Evolutionary conservation across 35 echinoderm and acorn worm genomes (phyloP).

Genomic region (Strongylocentrotus purpuratus): DNA sequence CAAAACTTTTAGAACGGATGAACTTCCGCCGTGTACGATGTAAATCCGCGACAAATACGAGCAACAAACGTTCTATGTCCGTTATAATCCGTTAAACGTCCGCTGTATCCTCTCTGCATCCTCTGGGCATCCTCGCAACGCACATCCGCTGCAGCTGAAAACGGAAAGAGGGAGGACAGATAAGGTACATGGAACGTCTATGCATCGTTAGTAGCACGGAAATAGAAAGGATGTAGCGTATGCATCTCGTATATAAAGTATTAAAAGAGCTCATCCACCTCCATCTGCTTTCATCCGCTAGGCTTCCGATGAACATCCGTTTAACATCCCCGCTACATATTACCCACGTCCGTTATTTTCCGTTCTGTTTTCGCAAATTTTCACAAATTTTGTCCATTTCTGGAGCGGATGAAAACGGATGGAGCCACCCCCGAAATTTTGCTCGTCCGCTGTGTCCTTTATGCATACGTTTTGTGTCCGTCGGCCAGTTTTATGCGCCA

Average conservation of each 20-base stretch:
- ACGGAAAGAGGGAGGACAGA: slow-evolving; percentile 16
- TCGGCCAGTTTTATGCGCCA: no score
- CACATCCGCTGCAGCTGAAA: slow-evolving; percentile 26
- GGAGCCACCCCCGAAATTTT: slow-evolving; percentile 33
- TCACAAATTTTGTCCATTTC: slow-evolving; percentile 19
- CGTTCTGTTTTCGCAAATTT: no score
- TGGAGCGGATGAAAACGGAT: slow-evolving; percentile 41
- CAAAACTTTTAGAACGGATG: slow-evolving; percentile 31
- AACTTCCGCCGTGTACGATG: slow-evolving; percentile 37
- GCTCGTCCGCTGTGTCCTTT: slow-evolving; percentile 5
- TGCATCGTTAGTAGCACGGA: slow-evolving; percentile 36
- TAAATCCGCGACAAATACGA: slow-evolving; percentile 23
- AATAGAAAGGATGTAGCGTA: slow-evolving; percentile 45
- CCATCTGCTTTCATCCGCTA: no score
- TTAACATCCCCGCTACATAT: no score
- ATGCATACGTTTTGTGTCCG: slow-evolving; percentile 28
- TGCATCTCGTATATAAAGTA: no score
- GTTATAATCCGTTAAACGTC: slow-evolving; percentile 19
- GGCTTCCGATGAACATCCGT: no score
- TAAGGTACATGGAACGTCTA: slow-evolving; percentile 23
- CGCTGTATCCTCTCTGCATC: slow-evolving; percentile 46
- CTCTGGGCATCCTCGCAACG: slow-evolving; percentile 39
- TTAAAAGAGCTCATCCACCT: no score
- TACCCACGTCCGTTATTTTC: no score
- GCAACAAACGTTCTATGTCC: slow-evolving; percentile 34